Evolutionary conservation across 2,888 invertebrate genomes (phyloP).

Genomic region (Halocaridina rubra): DNA sequence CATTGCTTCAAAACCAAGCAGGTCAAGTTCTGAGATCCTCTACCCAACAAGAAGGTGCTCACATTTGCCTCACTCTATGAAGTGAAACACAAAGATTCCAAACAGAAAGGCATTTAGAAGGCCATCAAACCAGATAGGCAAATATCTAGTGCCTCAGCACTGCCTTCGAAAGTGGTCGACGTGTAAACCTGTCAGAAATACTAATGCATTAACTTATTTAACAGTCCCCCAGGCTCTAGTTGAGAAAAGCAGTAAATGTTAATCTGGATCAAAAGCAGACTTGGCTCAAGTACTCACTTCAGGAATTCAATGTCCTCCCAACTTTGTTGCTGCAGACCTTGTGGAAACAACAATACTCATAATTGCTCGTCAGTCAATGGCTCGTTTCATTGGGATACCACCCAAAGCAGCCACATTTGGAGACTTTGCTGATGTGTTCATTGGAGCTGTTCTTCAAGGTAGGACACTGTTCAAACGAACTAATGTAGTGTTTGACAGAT

Average conservation of each 20-base stretch:
- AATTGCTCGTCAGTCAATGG: too few relatives aligned
- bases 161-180: slow-evolving; percentile 20
- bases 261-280: neutral
- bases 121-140: neutral
- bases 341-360: too few relatives aligned
- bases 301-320: neutral
- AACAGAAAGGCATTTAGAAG: neutral
- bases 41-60: neutral
- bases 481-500: neutral
- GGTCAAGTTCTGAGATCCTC: neutral
- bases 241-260: neutral
- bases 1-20: neutral
- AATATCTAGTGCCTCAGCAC: neutral
- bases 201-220: neutral
- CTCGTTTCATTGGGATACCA: neutral
- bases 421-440: neutral
- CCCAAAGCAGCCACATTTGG: too few relatives aligned
- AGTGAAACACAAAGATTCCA: neutral
- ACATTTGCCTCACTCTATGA: neutral
- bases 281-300: slow-evolving; percentile 12
- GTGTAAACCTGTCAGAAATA: slow-evolving; percentile 18
- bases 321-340: too few relatives aligned
- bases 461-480: neutral
- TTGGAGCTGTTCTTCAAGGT: neutral
- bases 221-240: neutral